phyloP scores from a whole-genome alignment of 2,113 vertebrate species.

The Nycticorax nycticorax region DNA sequence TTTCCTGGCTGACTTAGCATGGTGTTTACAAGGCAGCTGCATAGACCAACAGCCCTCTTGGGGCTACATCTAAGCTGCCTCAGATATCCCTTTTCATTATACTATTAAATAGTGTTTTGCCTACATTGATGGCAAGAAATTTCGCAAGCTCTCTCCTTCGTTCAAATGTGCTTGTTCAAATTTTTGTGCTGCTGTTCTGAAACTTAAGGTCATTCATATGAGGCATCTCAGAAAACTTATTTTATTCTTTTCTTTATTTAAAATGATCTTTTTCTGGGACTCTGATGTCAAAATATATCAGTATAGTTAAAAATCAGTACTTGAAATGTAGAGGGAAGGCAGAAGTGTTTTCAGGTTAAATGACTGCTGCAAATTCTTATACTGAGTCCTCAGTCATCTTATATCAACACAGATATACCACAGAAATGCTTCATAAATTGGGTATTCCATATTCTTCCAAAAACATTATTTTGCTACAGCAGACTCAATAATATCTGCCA shows the following conservation, averaged over 20 bases:
- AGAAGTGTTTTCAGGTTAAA: background rate
- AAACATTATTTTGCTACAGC: background rate
- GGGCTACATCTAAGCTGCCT: background rate
- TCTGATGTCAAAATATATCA: background rate
- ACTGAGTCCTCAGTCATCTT: background rate
- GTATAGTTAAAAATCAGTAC: background rate
- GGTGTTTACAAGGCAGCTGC: background rate
- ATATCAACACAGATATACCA: background rate
- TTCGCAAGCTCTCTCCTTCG: background rate
- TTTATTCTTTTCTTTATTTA: background rate
- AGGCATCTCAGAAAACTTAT: background rate
- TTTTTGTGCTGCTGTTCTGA: background rate
- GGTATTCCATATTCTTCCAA: background rate
- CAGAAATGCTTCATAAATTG: background rate
- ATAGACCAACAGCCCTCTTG: background rate
- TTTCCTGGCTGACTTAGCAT: background rate
- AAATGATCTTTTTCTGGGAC: background rate
- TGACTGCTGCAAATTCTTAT: background rate
- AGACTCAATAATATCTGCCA: background rate
- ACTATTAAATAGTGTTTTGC: background rate
- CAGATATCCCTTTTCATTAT: background rate
- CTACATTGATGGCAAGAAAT: background rate
- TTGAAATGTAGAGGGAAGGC: background rate
- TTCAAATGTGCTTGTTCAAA: background rate
- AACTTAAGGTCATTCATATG: accelerated